These are phyloP conservation scores for Platalea minor DNA, from an alignment of 2,797 vertebrate species.

Conservation along the genomic window DNA sequence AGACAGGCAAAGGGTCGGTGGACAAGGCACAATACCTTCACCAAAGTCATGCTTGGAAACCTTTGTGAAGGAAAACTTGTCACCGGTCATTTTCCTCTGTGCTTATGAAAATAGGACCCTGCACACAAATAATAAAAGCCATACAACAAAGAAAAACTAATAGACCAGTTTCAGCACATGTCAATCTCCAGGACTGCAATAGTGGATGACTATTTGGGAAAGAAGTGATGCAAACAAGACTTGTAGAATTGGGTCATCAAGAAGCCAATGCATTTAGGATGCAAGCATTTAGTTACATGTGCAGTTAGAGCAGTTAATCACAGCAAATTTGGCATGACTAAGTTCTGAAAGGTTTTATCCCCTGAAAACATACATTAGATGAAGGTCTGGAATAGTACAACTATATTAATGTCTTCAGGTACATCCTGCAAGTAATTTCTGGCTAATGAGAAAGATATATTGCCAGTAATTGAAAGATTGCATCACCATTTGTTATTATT, in stretches of 20 bases:
- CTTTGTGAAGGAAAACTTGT: neutral
- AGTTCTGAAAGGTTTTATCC: neutral
- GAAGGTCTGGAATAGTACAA: neutral
- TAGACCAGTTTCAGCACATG: neutral
- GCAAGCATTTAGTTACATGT: neutral
- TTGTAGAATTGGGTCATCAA: neutral
- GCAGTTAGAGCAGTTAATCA: neutral
- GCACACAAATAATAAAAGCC: neutral
- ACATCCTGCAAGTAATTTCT: neutral
- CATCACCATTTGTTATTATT: neutral
- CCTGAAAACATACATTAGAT: neutral
- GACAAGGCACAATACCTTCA: neutral
- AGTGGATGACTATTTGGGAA: neutral
- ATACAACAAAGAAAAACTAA: neutral
- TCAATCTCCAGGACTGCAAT: neutral
- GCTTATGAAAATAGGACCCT: neutral
- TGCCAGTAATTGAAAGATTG: neutral
- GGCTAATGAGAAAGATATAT: neutral
- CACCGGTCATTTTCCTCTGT: neutral
- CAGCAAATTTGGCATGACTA: neutral
- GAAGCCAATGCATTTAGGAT: neutral
- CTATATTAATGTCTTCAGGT: neutral
- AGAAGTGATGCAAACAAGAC: neutral
- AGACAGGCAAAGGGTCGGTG: neutral
- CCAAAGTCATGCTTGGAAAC: neutral